Percentiles rank a stretch among this genome's conserved stretches.
phyloP scores from a whole-genome alignment of 2,113 vertebrate genomes.

The Siniperca knerii region DNA sequence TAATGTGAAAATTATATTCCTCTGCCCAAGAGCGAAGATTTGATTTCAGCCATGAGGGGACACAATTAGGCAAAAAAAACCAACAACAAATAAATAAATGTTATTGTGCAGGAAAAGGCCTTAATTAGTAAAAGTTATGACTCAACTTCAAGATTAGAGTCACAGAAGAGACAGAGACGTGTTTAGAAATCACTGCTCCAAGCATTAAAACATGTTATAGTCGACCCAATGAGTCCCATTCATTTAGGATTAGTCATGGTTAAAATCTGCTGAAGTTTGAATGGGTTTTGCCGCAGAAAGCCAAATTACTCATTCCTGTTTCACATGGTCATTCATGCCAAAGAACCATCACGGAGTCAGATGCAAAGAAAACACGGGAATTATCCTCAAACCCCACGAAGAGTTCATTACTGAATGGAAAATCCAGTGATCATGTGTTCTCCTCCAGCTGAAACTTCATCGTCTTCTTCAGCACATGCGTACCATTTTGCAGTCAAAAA shows the following conservation, averaged over 20 bases:
- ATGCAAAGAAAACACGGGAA: constrained; percentile 44
- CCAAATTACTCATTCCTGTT: constrained; percentile 51
- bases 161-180: constrained; percentile 11
- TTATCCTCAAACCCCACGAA: neutral
- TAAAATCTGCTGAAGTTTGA: constrained; percentile 26
- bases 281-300: constrained; percentile 16
- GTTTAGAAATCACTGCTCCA: constrained; percentile 17
- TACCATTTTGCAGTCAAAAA: too few relatives aligned
- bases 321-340: constrained; percentile 20
- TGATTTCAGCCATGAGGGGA: constrained; percentile 12
- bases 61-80: neutral
- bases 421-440: neutral
- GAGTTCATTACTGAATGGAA: neutral
- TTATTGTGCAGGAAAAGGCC: neutral
- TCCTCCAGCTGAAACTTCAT: neutral
- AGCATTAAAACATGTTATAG: constrained; percentile 15
- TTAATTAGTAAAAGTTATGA: neutral
- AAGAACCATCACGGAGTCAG: constrained; percentile 21
- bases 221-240: constrained; percentile 27
- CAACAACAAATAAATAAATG: neutral
- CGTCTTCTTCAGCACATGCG: too few relatives aligned
- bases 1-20: neutral
- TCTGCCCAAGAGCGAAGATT: neutral
- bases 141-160: constrained; percentile 12
- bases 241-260: constrained; percentile 48